Evolutionary conservation across 2,797 vertebrate species (phyloP), one percentile per base, ranked within the genome.

Genomic region (Tokudaia tokunoshimensis): DNA sequence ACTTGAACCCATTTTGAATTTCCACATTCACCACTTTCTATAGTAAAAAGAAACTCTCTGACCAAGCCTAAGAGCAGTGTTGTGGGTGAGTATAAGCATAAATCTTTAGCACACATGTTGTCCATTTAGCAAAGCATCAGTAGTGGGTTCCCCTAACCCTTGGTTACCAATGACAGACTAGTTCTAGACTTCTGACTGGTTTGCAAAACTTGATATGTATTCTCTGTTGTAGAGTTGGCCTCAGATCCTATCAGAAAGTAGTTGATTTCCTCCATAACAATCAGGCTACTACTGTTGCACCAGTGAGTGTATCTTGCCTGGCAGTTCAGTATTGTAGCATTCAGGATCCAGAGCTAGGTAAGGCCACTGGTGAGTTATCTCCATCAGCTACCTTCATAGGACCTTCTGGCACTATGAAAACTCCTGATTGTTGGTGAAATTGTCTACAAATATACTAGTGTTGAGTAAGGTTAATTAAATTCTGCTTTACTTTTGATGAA

Each of bases 401-500:
- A 72, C 12, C 13, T 85, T 37, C 47, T 26, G 65, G 11, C 47
- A 86, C 22, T 26, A n/a, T 70, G 34, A 70, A 70, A 55, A 20
- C 20, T 91, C 72, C 78, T 94, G n/a, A 57, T 47, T 47, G 6
- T 75, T 85, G 59, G 65, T 82, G 10, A 26, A 95, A 61, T 89
- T 37, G 70, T 91, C 29, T 31, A n/a, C 55, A 95, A 76, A 90
- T 81, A 94, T n/a, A 87, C 24, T 75, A 61, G 50, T 57, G 31
- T 76, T 72, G 79, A 74, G 11, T 37, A 74, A 57, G 52, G 83
- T 90, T 84, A 93, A 61, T 83, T 94, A 19, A 87, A 82, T 50
- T 75, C 47, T 50, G 1, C 31, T 79, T 7, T 34, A 37, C 50
- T 59, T 41, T 91, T 96, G 26, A 9, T 83, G 67, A 24, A 24